Evolutionary conservation across 2,888 invertebrate genomes (phyloP).

Genomic region (Oxyscelio sp.): DNA sequence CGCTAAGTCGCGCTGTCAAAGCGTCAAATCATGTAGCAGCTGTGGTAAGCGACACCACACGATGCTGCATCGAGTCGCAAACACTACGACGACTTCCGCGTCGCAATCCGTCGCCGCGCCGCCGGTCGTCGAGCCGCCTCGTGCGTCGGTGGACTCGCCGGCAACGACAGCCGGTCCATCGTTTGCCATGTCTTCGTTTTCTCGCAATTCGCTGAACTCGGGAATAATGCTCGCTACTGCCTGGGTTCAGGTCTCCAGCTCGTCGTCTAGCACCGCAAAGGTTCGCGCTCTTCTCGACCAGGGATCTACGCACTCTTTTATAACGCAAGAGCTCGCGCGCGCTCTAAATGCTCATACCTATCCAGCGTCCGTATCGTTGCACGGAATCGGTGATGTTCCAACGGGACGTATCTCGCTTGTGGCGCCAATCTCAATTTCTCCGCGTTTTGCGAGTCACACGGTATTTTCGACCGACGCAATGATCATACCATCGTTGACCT

Average conservation of each 20-base stretch:
- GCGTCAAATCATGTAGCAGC: too few relatives aligned
- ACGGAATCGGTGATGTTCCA: neutral
- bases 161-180: too few relatives aligned
- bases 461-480: constrained; percentile 22
- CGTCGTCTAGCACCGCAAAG: neutral
- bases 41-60: too few relatives aligned
- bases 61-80: too few relatives aligned
- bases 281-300: constrained; percentile 25
- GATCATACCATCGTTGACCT: constrained; percentile 4
- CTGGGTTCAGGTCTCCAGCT: constrained; percentile 5
- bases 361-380: neutral
- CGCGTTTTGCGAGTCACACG: neutral
- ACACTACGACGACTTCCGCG: too few relatives aligned
- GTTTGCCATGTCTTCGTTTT: too few relatives aligned
- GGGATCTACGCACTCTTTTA: too few relatives aligned
- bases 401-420: neutral
- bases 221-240: constrained; percentile 5
- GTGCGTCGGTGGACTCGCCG: too few relatives aligned
- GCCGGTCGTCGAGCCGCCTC: too few relatives aligned
- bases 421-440: neutral
- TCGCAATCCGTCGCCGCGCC: too few relatives aligned
- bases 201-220: too few relatives aligned
- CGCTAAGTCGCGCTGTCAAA: too few relatives aligned
- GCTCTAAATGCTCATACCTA: neutral
- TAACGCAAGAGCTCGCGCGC: neutral